Evolutionary conservation across 2,888 invertebrate species (phyloP), one percentile per base, ranked within the genome.

Genomic region (Euspilapteryx auroguttella): DNA sequence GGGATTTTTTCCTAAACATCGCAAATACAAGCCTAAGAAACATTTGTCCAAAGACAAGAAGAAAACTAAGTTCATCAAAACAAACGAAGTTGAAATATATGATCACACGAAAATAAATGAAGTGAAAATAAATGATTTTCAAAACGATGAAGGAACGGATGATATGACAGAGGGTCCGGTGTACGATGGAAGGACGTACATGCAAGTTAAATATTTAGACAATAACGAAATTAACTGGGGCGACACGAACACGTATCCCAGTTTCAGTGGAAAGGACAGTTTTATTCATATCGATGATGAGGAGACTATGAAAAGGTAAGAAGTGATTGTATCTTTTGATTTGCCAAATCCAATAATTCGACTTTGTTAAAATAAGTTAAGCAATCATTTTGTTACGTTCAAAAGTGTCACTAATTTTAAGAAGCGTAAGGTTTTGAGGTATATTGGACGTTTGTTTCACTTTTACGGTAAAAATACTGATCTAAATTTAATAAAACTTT

Each of bases 231-330:
- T 71, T 0, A 68, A 69, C 13, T 73, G 69, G 71, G 64, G 55
- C 0, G 73, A 75, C 25, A 57, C 59, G 2, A 69, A 66, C 23
- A 55, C 62, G 0, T 75, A 69, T 33, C 93, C 93, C 0, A 88
- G 87, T 44, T 95, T 95, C 55, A 83, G 82, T 24, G 94, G 93
- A 3, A 81, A 79, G 34, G 86, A 89, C 38, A 93, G 94, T 50
- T 95, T 88, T 51, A 84, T 95, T 32, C 89, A 89, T 55, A 94
- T 90, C 49, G 88, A 87, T 42, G 90, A 93, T 55, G 86, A 88
- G 25, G 87, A 89, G 40, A 89, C 94, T 32, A 83, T 92, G 76
- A 87, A 89, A 56, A 86, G 88, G 87, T 87, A 53, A 38, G 26
- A 15, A n/a, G n/a, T n/a, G n/a, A n/a, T n/a, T n/a, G n/a, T n/a